Percentiles rank a stretch among this genome's conserved stretches.
These are phyloP conservation scores for Chroicocephalus ridibundus DNA, from an alignment of 2,113 vertebrate genomes.

Conservation along the genomic window DNA sequence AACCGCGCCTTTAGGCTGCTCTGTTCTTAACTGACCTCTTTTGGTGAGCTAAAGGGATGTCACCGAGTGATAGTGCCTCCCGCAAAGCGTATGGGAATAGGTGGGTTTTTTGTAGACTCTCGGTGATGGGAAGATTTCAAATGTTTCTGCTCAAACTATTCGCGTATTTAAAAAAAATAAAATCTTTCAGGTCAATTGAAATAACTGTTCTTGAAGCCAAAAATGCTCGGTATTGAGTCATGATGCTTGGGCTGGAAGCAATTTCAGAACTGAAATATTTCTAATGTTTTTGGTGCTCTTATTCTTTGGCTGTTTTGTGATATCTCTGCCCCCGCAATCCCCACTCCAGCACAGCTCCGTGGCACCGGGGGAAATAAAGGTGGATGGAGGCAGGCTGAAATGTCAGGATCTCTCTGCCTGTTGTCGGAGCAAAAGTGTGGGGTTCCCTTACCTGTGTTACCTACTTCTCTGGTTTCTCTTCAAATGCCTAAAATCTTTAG, in stretches of 20 bases:
- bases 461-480: background rate
- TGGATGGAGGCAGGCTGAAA: background rate
- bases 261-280: background rate
- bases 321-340: background rate
- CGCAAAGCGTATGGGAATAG: rapidly evolving
- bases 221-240: rapidly evolving
- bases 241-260: background rate
- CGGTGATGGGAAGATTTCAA: background rate
- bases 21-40: background rate
- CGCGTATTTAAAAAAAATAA: background rate
- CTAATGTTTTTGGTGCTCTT: background rate
- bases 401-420: background rate
- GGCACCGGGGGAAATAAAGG: background rate
- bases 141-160: background rate
- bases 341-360: rapidly evolving
- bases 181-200: background rate
- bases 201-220: background rate
- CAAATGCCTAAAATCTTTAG: background rate
- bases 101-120: background rate
- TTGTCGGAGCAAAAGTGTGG: rapidly evolving
- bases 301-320: background rate
- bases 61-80: background rate
- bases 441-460: background rate
- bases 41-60: background rate
- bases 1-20: background rate